Conservation (phyloP, 1,140 invertebrate genomes). For the Venturia canescens region DNA sequence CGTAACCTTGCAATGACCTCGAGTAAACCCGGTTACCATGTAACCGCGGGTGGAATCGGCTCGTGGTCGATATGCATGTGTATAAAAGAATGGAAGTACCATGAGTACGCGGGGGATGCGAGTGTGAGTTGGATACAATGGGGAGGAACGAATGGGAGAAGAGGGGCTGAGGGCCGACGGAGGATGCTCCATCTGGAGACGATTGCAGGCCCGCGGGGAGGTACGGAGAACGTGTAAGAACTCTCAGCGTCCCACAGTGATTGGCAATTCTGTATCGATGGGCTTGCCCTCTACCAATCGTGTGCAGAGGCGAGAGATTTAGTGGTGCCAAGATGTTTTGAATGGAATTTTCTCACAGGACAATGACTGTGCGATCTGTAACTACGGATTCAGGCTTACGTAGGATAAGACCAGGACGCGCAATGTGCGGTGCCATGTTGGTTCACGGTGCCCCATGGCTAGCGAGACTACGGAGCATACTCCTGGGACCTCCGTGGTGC, state of each 20-base stretch:
- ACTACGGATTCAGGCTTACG: background rate
- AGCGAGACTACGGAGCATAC: conserved; percentile 53
- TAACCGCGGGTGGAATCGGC: conserved; percentile 58
- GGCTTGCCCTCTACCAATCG: background rate
- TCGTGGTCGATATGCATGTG: background rate
- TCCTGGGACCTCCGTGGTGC: conserved; percentile 69
- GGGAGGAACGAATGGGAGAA: background rate
- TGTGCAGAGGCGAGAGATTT: background rate
- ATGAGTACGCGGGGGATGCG: conserved; percentile 31
- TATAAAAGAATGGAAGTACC: background rate
- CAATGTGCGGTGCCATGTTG: conserved; percentile 33
- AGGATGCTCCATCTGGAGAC: conserved; percentile 28
- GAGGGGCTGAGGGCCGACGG: background rate
- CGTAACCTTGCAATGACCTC: conserved; percentile 76
- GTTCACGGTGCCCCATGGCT: conserved; percentile 33
- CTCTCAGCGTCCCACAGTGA: background rate
- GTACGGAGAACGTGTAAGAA: background rate
- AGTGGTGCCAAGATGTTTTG: background rate
- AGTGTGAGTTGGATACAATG: conserved; percentile 33
- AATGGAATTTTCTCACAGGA: conserved; percentile 8
- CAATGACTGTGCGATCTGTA: background rate
- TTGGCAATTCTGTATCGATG: conserved; percentile 9
- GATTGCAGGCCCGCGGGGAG: background rate
- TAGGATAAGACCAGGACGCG: background rate
- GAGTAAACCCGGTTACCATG: conserved; percentile 69